Base-by-base conservation (phyloP, 2,888 invertebrate genomes). In the Cantharis rufa region DNA sequence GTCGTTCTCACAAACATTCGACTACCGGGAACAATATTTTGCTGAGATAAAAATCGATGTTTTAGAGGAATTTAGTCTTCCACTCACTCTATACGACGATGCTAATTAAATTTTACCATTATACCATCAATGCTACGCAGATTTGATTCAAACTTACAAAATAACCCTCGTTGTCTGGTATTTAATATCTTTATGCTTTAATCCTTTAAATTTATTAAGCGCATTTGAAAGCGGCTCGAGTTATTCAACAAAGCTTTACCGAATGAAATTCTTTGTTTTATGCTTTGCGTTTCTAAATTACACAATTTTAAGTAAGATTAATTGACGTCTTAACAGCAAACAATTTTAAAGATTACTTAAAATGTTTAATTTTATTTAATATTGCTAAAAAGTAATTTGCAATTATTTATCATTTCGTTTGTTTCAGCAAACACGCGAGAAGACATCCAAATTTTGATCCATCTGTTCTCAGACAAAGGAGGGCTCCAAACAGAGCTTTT, bases 361-460 rank as follows among this genome's bases (percentile, higher is more conserved):
- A 66, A 66, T 66, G 18, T 63, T 63, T 63, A 63, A 63, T 18
- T 63, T 63, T 63, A 63, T 63, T 63, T 18, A 16, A 21, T 21
- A 63, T 63, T 13, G 48, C 48, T 48, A 48, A 48, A 48, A 48
- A 48, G 48, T n/a, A 48, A 18, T 64, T 64, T 16, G 21, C 21
- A 79, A 76, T 70, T 79, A 78, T 79, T 78, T 80, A 81, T 81
- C 81, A 80, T 77, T 81, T 82, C 69, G 76, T 82, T 83, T 82
- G 78, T 89, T 89, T 27, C 88, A 92, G 91, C 84, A 92, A 92
- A 87, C 92, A 92, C 83, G 92, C 91, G 7, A 86, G 90, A 72
- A 88, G 92, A 77, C 92, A 92, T 84, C 92, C 92, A 18, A 90
- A 92, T 83, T 92, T 92, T 85, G 90, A 91, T 83, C 91, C 91